Evolutionary conservation across 1,140 invertebrate genomes (phyloP), one percentile per base, ranked within the genome.

Genomic region (Drosophila ficusphila): DNA sequence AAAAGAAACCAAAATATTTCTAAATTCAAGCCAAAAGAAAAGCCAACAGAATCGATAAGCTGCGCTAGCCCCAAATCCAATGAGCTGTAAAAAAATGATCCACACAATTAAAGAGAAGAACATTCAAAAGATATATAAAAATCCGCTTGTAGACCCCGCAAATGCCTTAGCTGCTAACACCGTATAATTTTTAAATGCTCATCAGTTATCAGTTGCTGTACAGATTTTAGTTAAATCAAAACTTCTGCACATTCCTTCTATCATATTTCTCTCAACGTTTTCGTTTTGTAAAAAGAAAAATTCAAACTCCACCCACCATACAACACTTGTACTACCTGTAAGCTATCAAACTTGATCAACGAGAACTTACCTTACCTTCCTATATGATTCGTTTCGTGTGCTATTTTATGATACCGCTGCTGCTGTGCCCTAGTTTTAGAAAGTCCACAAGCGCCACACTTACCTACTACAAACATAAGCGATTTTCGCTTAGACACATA

Each of bases 381-480:
- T 62, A 33, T 53, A 57, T 76, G 42, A 60, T 61, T 57, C 75
- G 69, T 82, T 83, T 77, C 53, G 58, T 85, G 71, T 85, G 81
- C 76, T 76, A 85, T 68, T 47, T 75, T 67, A 70, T 64, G 58
- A 73, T 73, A 74, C 54, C 81, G 72, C 79, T 76, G 79, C 82
- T 60, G 57, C 44, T 57, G 48, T 71, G 52, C 68, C 68, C 79
- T 85, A 88, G 82, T 89, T 88, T 88, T 88, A 88, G 86, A 86
- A 89, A 90, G 78, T 79, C 88, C 88, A 79, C 81, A 79, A 79
- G 78, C 81, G 70, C 88, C 51, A 83, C 85, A 83, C 86, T 90
- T 77, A 76, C 89, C 86, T 90, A 90, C 86, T 76, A 90, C 73
- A 90, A 72, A 86, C 90, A 86, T 67, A 90, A 90, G 79, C 85